Conservation (phyloP, 2,888 invertebrate genomes). For the Linnaemya vulpina region DNA sequence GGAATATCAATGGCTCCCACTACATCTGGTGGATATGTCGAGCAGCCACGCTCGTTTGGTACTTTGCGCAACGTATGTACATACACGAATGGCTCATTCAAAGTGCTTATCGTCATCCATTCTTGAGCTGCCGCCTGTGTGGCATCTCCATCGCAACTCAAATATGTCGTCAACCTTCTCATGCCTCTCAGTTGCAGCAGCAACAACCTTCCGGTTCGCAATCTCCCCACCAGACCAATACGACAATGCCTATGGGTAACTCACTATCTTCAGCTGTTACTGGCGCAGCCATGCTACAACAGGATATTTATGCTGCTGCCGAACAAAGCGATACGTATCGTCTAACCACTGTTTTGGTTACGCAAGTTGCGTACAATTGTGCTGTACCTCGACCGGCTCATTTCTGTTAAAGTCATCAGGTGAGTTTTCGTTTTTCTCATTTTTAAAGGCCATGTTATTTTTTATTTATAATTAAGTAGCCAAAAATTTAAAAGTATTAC, state of each 20-base stretch:
- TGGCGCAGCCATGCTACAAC: conserved; percentile 81
- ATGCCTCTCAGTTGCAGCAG: conserved; percentile 80
- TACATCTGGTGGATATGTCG: conserved; percentile 74
- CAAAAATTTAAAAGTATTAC: too few species aligned
- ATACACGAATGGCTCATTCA: conserved; percentile 82
- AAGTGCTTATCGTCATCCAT: conserved; percentile 80
- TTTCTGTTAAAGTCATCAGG: conserved; percentile 83
- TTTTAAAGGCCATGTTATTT: neutral
- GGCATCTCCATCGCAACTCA: conserved; percentile 81
- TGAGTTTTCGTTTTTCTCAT: conserved; percentile 72
- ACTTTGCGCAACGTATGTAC: conserved; percentile 66
- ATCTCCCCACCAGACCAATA: conserved; percentile 81
- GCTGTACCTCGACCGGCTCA: conserved; percentile 83
- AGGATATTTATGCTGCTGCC: conserved; percentile 80
- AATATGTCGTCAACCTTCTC: conserved; percentile 81
- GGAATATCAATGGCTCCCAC: conserved; percentile 80
- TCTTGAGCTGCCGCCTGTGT: conserved; percentile 79
- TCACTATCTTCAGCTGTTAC: conserved; percentile 79
- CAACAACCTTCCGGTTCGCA: conserved; percentile 77
- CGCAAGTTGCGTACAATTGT: conserved; percentile 83
- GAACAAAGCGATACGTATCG: conserved; percentile 85
- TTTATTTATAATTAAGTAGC: too few species aligned
- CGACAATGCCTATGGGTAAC: conserved; percentile 83
- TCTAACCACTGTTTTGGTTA: conserved; percentile 88
- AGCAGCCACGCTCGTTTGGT: conserved; percentile 76